Evolutionary conservation across 2,797 vertebrate genomes (phyloP), one percentile per base, ranked within the genome.

Genomic region (Rhinella marina): DNA sequence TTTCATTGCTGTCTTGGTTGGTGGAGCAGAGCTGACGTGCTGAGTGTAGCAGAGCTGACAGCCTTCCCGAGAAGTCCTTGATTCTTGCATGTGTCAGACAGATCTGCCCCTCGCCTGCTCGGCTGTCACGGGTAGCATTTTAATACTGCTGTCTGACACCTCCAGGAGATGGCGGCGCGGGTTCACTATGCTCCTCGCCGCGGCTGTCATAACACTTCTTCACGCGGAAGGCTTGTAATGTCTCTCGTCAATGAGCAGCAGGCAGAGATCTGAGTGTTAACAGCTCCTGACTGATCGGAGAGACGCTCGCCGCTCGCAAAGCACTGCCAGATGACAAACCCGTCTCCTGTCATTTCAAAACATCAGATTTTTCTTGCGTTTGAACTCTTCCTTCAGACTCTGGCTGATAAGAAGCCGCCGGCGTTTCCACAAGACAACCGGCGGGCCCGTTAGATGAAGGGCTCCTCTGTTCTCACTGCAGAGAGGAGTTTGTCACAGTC

Each of bases 51-150:
- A 41, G 75, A 79, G 1, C 61, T 57, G 76, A 86, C 76, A 79
- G 75, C n/a, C 59, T 25, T 48, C 56, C 14, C 25, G 70, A 86
- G 57, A 25, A 66, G 27, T 48, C 25, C 41, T 27, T 16, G 75
- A 79, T 66, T 68, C 62, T 66, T 16, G 13, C n/a, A 25, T 62
- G 23, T 68, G 84, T 54, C 84, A 70, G 41, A 57, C 84, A 48
- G 19, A 86, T 80, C 29, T 23, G 48, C 75, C n/a, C 56, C 59
- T 50, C 41, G 59, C 57, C 7, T 16, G 32, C 62, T 25, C 25
- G 23, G 85, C 76, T 86, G 85, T 86, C 85, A 86, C 25, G 2
- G 23, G 50, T 8, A 68, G 62, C 61, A 21, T 64, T 79, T 66
- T 50, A 75, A 54, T 76, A 56, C n/a, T 16, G 83, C 73, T 86